Conservation (phyloP, 1,140 invertebrate species). For the Metaphire vulgaris region DNA sequence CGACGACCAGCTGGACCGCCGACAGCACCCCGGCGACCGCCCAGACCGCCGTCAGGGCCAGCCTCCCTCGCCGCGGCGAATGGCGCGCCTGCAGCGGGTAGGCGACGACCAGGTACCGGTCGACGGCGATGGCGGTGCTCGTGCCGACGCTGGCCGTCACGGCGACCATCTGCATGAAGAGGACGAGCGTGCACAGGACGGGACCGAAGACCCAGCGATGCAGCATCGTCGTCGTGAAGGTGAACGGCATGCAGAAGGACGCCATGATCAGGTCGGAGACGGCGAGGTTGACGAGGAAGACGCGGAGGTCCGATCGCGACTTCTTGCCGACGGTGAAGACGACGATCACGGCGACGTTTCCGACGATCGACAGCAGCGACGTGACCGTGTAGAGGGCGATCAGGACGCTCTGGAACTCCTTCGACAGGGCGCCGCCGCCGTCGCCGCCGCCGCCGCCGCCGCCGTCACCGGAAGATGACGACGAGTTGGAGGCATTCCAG, state of each 20-base stretch:
- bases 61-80: conserved; percentile 32
- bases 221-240: conserved; percentile 43
- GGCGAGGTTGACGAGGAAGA: conserved; percentile 73
- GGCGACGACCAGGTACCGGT: conserved; percentile 43
- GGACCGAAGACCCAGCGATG: conserved; percentile 45
- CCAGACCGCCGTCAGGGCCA: conserved; percentile 54
- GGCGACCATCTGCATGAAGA: conserved; percentile 41
- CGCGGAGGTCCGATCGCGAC: conserved; percentile 42
- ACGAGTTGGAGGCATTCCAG: too few relatives aligned
- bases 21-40: conserved; percentile 48
- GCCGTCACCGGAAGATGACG: too few relatives aligned
- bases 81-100: conserved; percentile 40
- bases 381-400: conserved; percentile 42
- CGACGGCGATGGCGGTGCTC: conserved; percentile 49
- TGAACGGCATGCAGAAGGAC: conserved; percentile 52
- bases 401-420: conserved; percentile 34
- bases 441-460: background rate
- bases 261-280: conserved; percentile 50
- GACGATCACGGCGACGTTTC: conserved; percentile 44
- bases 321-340: conserved; percentile 42
- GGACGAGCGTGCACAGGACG: conserved; percentile 46
- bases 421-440: conserved; percentile 9
- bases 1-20: conserved; percentile 52
- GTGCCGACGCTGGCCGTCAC: conserved; percentile 47
- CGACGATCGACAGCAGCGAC: conserved; percentile 38